Evolutionary conservation across 1,140 invertebrate species (phyloP).

Genomic region (Drosophila obscura): DNA sequence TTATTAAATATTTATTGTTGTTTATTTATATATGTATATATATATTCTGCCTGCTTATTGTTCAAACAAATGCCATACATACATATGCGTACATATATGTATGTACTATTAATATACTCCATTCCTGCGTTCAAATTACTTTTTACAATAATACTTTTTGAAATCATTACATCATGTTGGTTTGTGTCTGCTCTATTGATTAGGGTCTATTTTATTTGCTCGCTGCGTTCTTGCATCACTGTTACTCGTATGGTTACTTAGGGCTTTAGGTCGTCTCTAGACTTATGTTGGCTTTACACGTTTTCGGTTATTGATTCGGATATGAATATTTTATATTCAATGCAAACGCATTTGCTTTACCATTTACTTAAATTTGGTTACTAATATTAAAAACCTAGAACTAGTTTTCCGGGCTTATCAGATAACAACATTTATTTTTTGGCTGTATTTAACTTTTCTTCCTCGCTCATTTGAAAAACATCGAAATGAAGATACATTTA

Average conservation of each 20-base stretch:
- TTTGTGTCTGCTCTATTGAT: constrained; percentile 26
- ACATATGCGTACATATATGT: constrained; percentile 1
- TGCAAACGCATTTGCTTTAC: constrained; percentile 38
- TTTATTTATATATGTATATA: constrained; percentile 61
- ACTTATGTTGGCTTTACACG: constrained; percentile 35
- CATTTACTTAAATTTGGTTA: constrained; percentile 19
- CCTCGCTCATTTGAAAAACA: constrained; percentile 12
- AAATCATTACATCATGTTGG: constrained; percentile 24
- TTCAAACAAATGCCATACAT: constrained; percentile 53
- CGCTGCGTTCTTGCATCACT: constrained; percentile 59
- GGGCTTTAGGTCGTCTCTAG: constrained; percentile 13
- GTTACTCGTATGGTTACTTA: constrained; percentile 12
- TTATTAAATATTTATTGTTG: constrained; percentile 65
- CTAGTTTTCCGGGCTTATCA: constrained; percentile 38
- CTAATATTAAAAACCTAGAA: constrained; percentile 28
- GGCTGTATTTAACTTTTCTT: background rate
- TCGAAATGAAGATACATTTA: constrained; percentile 21
- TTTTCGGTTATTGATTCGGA: constrained; percentile 44
- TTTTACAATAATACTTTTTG: constrained; percentile 54
- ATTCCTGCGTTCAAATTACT: constrained; percentile 38
- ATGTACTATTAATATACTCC: constrained; percentile 15
- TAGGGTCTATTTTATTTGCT: constrained; percentile 30
- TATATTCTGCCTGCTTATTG: constrained; percentile 53
- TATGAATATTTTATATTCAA: constrained; percentile 75
- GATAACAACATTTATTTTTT: constrained; percentile 53